phyloP scores from a whole-genome alignment of 2,113 vertebrate species.

The Anolis carolinensis region DNA sequence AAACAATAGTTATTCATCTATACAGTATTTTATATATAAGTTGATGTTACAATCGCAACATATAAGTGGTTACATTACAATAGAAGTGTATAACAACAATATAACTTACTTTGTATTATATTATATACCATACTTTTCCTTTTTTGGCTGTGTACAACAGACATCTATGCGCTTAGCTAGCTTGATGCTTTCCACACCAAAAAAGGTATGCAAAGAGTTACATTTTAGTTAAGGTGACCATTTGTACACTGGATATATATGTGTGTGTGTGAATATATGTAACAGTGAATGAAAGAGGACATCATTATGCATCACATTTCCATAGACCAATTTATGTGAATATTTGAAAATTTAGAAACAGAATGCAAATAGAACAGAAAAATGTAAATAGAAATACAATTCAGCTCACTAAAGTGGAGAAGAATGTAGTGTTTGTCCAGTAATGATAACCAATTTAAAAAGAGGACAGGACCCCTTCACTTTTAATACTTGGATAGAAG shows the following conservation, averaged over 20 bases:
- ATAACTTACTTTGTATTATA: too few species aligned
- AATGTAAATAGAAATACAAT: neutral
- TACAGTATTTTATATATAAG: too few species aligned
- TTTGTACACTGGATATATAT: neutral
- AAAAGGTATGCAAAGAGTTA: neutral
- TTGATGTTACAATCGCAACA: too few species aligned
- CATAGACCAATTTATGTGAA: neutral
- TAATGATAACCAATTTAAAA: neutral
- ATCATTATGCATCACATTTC: neutral
- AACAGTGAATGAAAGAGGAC: neutral
- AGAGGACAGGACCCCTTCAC: neutral
- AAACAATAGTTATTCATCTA: too few species aligned
- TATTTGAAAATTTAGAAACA: neutral
- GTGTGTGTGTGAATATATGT: too few species aligned
- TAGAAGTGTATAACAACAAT: too few species aligned
- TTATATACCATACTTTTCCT: too few species aligned
- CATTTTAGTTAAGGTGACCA: neutral
- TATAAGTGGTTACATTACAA: too few species aligned
- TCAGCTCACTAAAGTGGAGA: neutral
- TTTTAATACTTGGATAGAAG: neutral
- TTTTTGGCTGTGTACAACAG: too few species aligned
- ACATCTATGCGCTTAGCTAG: too few species aligned
- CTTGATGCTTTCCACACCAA: too few species aligned
- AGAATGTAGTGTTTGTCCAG: neutral
- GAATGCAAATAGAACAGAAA: too few species aligned